Base-by-base conservation (phyloP, 2,888 invertebrate genomes). In the Metacarcinus magister region DNA sequence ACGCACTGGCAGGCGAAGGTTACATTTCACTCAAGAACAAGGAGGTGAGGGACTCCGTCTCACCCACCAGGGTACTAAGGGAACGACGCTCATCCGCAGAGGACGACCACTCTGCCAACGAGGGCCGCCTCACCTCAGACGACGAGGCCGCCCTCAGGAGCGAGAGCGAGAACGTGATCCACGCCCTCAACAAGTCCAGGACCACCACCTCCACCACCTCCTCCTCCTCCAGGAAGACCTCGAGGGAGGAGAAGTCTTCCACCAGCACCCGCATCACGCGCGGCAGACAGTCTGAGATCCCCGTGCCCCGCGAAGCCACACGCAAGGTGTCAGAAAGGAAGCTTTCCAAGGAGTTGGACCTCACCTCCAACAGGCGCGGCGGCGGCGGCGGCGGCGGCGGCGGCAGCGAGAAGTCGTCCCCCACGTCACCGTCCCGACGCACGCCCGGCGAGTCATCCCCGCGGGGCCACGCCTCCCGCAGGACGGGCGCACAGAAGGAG, bases 21-120 rank as follows among this genome's bases (percentile, higher is more conserved):
- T 97, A 96, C 93, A 54, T 96, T 16, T 97, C 97, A 39, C 97
- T 97, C 93, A 97, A 97, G 94, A 96, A 96, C 67, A 96, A 97
- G 90, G 97, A 97, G 89, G 96, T 96, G 19, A 39, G 96, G 7
- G 97, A 97, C 90, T 97, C 97, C 8, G 96, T 96, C 39, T 97
- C 97, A 0, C 97, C 97, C 16, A 96, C 96, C 19, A 75, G 95
- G 19, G 95, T 96, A 19, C 90, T 96, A 46, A 94, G 95, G 87
- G 96, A 95, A 46, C 96, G 95, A n/a, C 93, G 94, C 32, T 95
- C 96, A 3, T 95, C 95, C 39, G 96, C 96, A 16, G 96, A 94
- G 46, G 96, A 96, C 13, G 95, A 95, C 19, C 91, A 48, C 39
- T 67, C 93, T 7, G 96, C 96, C 44, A 95, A 91, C 4, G 97